These are phyloP conservation scores for Campopleginae sp. DNA, from an alignment of 2,888 invertebrate species.

Conservation along the genomic window DNA sequence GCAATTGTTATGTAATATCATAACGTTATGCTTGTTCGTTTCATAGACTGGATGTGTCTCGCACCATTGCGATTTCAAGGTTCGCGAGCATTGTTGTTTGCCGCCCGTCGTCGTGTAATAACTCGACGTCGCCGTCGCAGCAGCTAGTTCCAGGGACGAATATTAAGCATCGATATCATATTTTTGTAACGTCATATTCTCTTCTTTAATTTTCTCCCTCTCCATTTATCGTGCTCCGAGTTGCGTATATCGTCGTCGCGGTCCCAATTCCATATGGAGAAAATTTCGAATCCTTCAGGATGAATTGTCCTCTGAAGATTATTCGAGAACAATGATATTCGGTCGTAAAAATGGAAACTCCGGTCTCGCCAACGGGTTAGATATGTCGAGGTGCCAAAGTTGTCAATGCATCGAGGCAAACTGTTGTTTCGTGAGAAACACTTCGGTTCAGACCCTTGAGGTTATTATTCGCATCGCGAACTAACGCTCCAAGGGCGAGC, in stretches of 20 bases:
- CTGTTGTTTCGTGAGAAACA: slow-evolving; percentile 19
- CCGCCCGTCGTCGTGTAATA: slow-evolving; percentile 75
- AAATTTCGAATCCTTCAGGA: neutral
- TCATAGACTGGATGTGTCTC: slow-evolving; percentile 75
- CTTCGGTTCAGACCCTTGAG: neutral
- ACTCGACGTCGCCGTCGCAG: slow-evolving; percentile 68
- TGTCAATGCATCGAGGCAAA: neutral
- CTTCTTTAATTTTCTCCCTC: neutral
- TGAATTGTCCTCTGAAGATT: neutral
- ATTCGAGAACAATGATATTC: neutral
- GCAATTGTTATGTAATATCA: slow-evolving; percentile 78
- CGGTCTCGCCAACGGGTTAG: no score
- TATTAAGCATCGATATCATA: slow-evolving; percentile 20
- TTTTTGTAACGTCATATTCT: neutral
- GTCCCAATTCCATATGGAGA: neutral
- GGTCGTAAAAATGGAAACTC: neutral
- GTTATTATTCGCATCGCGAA: slow-evolving; percentile 10
- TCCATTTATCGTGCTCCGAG: neutral
- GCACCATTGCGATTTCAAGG: slow-evolving; percentile 80
- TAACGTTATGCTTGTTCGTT: slow-evolving; percentile 78
- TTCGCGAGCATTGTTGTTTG: slow-evolving; percentile 79
- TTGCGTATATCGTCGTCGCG: no score
- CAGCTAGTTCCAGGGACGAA: slow-evolving; percentile 71
- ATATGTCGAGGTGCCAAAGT: neutral
- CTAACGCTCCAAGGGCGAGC: neutral